Evolutionary conservation across 2,113 vertebrate species (phyloP).

Genomic region (Megatriorchis doriae): DNA sequence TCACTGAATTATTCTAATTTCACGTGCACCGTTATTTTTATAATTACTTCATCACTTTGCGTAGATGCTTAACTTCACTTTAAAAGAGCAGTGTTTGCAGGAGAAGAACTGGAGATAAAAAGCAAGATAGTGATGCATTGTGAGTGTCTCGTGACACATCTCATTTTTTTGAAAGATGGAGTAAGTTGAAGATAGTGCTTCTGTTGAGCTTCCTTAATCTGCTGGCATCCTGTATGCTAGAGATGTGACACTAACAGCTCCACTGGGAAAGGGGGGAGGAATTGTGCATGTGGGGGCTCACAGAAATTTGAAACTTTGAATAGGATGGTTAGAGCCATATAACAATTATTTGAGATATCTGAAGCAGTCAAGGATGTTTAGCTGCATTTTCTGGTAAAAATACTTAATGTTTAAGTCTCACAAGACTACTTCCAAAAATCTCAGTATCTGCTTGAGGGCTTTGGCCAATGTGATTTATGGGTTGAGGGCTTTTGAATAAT

Average conservation of each 20-base stretch:
- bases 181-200: neutral
- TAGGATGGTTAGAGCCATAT: neutral
- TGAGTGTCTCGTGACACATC: neutral
- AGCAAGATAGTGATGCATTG: neutral
- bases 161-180: neutral
- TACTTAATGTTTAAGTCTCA: slow-evolving; percentile 14
- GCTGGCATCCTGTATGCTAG: neutral
- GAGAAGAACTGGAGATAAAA: neutral
- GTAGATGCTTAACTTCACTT: neutral
- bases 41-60: neutral
- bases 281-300: neutral
- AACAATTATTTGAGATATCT: neutral
- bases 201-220: neutral
- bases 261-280: neutral
- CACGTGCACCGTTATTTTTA: neutral
- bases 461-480: neutral
- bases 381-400: neutral
- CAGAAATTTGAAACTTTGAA: neutral
- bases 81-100: neutral
- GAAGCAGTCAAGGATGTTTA: neutral
- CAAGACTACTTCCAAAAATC: neutral
- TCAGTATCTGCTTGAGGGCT: neutral
- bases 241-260: neutral
- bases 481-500: neutral
- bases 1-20: neutral